These are phyloP conservation scores for Drosophila differens DNA, from an alignment of 2,888 invertebrate genomes.

Conservation along the genomic window DNA sequence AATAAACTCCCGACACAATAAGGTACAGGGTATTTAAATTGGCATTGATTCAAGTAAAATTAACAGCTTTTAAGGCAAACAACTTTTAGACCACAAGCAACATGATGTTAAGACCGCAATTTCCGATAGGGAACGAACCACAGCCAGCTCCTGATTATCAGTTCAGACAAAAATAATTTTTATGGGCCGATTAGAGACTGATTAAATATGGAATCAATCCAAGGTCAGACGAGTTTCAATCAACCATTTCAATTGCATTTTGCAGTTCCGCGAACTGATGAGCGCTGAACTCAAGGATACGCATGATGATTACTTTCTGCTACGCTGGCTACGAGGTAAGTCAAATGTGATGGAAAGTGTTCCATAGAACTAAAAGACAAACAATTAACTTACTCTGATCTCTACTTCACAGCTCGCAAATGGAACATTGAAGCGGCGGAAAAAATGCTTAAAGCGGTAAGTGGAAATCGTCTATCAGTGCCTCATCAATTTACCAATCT, in stretches of 20 bases:
- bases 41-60: slow-evolving; percentile 52
- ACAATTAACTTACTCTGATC: neutral
- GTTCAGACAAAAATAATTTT: slow-evolving; percentile 13
- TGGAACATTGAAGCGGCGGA: slow-evolving; percentile 95
- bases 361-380: neutral
- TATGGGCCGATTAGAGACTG: slow-evolving; percentile 3
- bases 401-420: slow-evolving; percentile 88
- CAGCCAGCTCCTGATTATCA: slow-evolving; percentile 6
- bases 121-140: slow-evolving; percentile 4
- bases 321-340: slow-evolving; percentile 93
- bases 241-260: slow-evolving; percentile 13
- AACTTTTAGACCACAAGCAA: slow-evolving; percentile 20
- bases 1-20: neutral
- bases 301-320: slow-evolving; percentile 91
- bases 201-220: neutral
- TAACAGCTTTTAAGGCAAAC: slow-evolving; percentile 56
- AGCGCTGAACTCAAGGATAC: slow-evolving; percentile 89
- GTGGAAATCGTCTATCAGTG: slow-evolving; percentile 65
- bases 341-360: slow-evolving; percentile 1
- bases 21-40: slow-evolving; percentile 28
- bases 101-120: slow-evolving; percentile 18
- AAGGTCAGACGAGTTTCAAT: slow-evolving; percentile 12
- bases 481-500: neutral
- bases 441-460: slow-evolving; percentile 95
- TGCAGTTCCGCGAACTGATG: slow-evolving; percentile 91